A percentile compares a stretch with the other conserved stretches of the same genome.
phyloP scores from a whole-genome alignment of 2,888 invertebrate genomes.

The Auanema freiburgensis region DNA sequence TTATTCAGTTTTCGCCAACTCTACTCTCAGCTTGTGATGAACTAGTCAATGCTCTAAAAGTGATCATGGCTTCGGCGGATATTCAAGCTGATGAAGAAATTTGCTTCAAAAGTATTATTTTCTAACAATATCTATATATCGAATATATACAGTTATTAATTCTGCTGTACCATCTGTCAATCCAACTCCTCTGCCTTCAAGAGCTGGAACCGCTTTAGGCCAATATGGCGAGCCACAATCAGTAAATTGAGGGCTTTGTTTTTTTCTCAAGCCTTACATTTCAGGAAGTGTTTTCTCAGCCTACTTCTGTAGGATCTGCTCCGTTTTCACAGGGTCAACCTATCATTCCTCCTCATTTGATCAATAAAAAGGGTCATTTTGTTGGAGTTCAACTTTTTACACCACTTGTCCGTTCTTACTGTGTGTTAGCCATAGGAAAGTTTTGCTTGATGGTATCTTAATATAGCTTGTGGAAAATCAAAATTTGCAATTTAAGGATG shows the following conservation, averaged over 20 bases:
- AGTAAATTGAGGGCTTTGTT: neutral
- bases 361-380: slow-evolving; percentile 4
- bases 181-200: slow-evolving; percentile 1
- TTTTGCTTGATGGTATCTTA: slow-evolving; percentile 55
- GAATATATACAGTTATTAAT: slow-evolving; percentile 12
- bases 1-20: slow-evolving; percentile 66
- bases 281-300: neutral
- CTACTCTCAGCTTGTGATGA: slow-evolving; percentile 63
- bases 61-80: slow-evolving; percentile 27
- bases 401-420: slow-evolving; percentile 62
- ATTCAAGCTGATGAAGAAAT: slow-evolving; percentile 13
- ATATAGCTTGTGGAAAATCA: slow-evolving; percentile 6
- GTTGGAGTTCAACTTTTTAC: slow-evolving; percentile 27
- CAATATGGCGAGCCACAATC: neutral
- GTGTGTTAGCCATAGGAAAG: slow-evolving; percentile 66
- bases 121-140: neutral
- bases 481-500: slow-evolving; percentile 69
- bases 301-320: neutral
- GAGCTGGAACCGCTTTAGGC: slow-evolving; percentile 12
- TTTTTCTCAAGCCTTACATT: neutral
- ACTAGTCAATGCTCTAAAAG: slow-evolving; percentile 24
- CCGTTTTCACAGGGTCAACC: neutral
- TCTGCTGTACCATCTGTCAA: slow-evolving; percentile 18
- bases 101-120: neutral
- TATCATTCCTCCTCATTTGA: slow-evolving; percentile 12